phyloP scores from a whole-genome alignment of 2,113 vertebrate species.

The Polypterus senegalus region DNA sequence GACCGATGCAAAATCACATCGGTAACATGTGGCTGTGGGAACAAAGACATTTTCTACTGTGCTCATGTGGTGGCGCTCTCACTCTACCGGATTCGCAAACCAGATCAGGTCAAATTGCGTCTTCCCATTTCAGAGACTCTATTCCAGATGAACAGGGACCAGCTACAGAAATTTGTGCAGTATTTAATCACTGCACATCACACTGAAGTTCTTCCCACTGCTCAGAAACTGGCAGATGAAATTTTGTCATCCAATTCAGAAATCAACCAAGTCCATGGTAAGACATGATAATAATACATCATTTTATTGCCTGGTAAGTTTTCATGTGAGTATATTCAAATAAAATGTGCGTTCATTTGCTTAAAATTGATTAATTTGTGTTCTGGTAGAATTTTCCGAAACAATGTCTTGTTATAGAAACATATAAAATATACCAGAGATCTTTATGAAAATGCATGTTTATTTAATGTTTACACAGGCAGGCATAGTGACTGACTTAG shows the following conservation, averaged over 20 bases:
- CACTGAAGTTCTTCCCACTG: conserved; percentile 94
- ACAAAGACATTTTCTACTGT: conserved; percentile 96
- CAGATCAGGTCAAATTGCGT: conserved; percentile 93
- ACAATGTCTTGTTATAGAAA: too few species aligned
- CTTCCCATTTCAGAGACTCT: conserved; percentile 97
- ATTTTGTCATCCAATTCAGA: conserved; percentile 97
- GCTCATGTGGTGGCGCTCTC: conserved; percentile 95
- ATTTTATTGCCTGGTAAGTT: too few species aligned
- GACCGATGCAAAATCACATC: conserved; percentile 98
- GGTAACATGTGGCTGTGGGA: conserved; percentile 92
- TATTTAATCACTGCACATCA: conserved; percentile 97
- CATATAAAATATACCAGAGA: too few species aligned
- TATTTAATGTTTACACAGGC: too few species aligned
- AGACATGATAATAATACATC: conserved; percentile 25
- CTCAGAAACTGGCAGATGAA: conserved; percentile 94
- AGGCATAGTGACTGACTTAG: too few species aligned
- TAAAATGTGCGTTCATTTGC: too few species aligned
- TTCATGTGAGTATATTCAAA: not conserved
- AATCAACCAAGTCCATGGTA: conserved; percentile 98
- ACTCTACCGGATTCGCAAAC: conserved; percentile 91
- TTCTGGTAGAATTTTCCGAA: too few species aligned
- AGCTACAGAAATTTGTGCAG: conserved; percentile 97
- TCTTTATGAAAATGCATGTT: too few species aligned
- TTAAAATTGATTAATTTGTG: too few species aligned
- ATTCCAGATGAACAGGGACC: conserved; percentile 98